Evolutionary conservation across 2,888 invertebrate species (phyloP), one percentile per base, ranked within the genome.

Genomic region (Pristionchus entomophagus): DNA sequence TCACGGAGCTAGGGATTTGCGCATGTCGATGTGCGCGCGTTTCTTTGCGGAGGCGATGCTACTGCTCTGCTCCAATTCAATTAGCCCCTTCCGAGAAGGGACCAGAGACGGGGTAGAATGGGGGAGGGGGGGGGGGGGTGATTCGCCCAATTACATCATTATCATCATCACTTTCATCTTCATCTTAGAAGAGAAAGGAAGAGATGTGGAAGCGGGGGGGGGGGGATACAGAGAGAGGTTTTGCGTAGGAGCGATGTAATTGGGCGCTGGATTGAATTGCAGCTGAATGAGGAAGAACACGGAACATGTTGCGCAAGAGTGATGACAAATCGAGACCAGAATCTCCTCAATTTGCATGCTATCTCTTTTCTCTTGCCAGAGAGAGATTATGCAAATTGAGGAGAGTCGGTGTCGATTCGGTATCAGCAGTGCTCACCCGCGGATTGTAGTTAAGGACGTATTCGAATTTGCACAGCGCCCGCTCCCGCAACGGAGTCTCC

Each of bases 361-460:
- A n/a, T n/a, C n/a, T n/a, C n/a, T n/a, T n/a, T n/a, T n/a, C n/a
- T n/a, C n/a, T n/a, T n/a, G n/a, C n/a, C n/a, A n/a, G n/a, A n/a
- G n/a, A n/a, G n/a, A n/a, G n/a, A n/a, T n/a, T n/a, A n/a, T n/a
- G n/a, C n/a, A n/a, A n/a, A n/a, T n/a, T n/a, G n/a, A n/a, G n/a
- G n/a, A n/a, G n/a, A n/a, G n/a, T n/a, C n/a, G n/a, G n/a, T n/a
- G n/a, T n/a, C n/a, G n/a, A n/a, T n/a, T n/a, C n/a, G n/a, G n/a
- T n/a, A n/a, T n/a, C n/a, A n/a, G n/a, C n/a, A n/a, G n/a, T n/a
- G 41, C 87, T 41, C 65, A 92, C 92, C 88, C 90, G 91, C 56
- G 93, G 92, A 86, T 93, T 93, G 87, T 93, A 93, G 86, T 93
- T 93, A 62, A 92, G 88, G 35, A 92, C 89, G 89, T 93, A 93